Percentiles rank a stretch among this genome's conserved stretches.
These are phyloP conservation scores for Pseudoips prasinana DNA, from an alignment of 2,888 invertebrate species.

Conservation along the genomic window DNA sequence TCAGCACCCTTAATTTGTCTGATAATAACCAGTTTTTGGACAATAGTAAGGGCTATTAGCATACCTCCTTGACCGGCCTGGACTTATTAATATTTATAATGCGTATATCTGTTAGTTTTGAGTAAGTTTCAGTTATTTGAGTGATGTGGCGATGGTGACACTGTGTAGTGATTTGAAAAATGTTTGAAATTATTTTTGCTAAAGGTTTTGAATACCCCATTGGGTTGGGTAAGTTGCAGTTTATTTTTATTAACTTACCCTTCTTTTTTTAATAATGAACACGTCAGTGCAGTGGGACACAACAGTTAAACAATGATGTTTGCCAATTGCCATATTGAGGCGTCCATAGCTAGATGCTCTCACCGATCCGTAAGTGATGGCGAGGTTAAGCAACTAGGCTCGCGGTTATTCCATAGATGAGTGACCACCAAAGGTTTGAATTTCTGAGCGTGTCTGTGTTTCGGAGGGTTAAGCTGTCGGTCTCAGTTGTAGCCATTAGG, in stretches of 20 bases:
- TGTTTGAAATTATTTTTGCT: conserved; percentile 3
- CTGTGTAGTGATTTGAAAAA: conserved; percentile 17
- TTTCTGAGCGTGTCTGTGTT: too few relatives aligned
- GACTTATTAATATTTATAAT: conserved; percentile 76
- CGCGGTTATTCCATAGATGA: too few relatives aligned
- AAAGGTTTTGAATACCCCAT: not conserved
- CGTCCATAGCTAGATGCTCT: too few relatives aligned
- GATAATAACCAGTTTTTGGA: conserved; percentile 64
- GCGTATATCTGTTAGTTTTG: conserved; percentile 35
- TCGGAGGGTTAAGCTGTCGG: too few relatives aligned
- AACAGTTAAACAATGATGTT: too few relatives aligned
- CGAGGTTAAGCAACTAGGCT: too few relatives aligned
- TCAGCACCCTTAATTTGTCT: conserved; percentile 73
- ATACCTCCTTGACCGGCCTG: conserved; percentile 79
- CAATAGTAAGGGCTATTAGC: conserved; percentile 72
- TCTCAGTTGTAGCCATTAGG: too few relatives aligned
- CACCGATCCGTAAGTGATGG: too few relatives aligned
- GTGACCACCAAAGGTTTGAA: too few relatives aligned
- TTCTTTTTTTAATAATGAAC: too few relatives aligned
- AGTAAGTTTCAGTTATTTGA: conserved; percentile 46
- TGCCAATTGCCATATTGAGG: too few relatives aligned
- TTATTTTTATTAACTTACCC: not conserved
- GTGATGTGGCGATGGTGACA: conserved; percentile 45
- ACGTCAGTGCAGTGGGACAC: too few relatives aligned
- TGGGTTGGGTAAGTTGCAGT: conserved; percentile 10